Percentiles rank a stretch among this genome's conserved stretches.
Conservation (phyloP, 2,797 vertebrate species). For the Sebastes steindachneri region DNA sequence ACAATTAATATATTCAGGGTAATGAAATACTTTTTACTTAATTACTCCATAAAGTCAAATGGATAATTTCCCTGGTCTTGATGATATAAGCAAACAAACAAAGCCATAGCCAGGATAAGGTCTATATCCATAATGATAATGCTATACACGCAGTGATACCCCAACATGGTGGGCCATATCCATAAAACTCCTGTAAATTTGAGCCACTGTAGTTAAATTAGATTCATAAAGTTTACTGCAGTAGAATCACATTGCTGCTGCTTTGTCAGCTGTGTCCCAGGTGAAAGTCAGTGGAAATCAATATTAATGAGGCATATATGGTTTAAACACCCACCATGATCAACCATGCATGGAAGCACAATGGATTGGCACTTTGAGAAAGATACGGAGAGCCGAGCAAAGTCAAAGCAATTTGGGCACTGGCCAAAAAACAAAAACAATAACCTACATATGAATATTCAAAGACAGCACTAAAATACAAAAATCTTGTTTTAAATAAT, state of each 20-base stretch:
- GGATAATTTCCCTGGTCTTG: not conserved
- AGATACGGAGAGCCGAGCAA: not conserved
- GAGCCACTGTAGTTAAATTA: not conserved
- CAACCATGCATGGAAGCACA: not conserved
- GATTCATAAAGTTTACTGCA: slow-evolving; percentile 12
- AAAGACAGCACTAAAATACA: not conserved
- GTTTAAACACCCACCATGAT: not conserved
- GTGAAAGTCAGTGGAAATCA: slow-evolving; percentile 4
- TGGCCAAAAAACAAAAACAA: not conserved
- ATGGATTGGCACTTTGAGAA: not conserved
- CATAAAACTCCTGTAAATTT: not conserved
- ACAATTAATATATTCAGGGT: not conserved
- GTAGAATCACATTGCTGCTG: not conserved
- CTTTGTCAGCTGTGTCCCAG: slow-evolving; percentile 11
- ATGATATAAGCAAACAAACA: not conserved
- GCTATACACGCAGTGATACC: not conserved
- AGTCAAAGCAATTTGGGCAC: slow-evolving; percentile 11
- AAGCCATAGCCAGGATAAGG: not conserved
- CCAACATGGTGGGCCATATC: not conserved
- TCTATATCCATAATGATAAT: not conserved
- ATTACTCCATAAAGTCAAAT: not conserved
- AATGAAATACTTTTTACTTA: not conserved
- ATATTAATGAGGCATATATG: not conserved
- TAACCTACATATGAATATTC: not conserved
- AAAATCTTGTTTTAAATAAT: not conserved